These are phyloP conservation scores for Acipenser oxyrinchus DNA, from an alignment of 2,797 vertebrate genomes.

Conservation along the genomic window DNA sequence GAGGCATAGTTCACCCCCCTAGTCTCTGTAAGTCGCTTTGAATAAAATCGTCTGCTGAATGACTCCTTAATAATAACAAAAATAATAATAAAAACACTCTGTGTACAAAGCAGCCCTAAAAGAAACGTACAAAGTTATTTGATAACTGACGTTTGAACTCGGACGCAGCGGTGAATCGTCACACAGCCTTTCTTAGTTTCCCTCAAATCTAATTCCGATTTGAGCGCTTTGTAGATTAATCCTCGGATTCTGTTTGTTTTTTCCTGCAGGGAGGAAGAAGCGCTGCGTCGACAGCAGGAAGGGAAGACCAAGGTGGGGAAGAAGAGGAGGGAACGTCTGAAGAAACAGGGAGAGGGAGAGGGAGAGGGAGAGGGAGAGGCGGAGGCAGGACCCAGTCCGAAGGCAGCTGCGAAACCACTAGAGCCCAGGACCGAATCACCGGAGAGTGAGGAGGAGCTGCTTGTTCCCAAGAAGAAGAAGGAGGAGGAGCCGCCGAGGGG, in stretches of 20 bases:
- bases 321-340: conserved; percentile 41
- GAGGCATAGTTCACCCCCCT: too few species aligned
- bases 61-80: too few species aligned
- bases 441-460: neutral
- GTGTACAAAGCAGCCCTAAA: too few species aligned
- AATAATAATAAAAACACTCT: too few species aligned
- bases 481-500: conserved; percentile 1
- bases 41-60: too few species aligned
- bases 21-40: too few species aligned
- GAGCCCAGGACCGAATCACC: neutral
- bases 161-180: too few species aligned
- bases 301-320: conserved; percentile 50
- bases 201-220: neutral
- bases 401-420: neutral
- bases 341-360: conserved; percentile 26
- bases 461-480: neutral
- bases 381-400: neutral
- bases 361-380: conserved; percentile 11
- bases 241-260: neutral
- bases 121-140: too few species aligned
- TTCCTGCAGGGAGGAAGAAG: conserved; percentile 32
- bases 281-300: conserved; percentile 25
- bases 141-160: too few species aligned
- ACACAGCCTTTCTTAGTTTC: neutral
- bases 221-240: neutral